phyloP scores from a whole-genome alignment of 2,113 vertebrate species.

The Dromiciops gliroides region DNA sequence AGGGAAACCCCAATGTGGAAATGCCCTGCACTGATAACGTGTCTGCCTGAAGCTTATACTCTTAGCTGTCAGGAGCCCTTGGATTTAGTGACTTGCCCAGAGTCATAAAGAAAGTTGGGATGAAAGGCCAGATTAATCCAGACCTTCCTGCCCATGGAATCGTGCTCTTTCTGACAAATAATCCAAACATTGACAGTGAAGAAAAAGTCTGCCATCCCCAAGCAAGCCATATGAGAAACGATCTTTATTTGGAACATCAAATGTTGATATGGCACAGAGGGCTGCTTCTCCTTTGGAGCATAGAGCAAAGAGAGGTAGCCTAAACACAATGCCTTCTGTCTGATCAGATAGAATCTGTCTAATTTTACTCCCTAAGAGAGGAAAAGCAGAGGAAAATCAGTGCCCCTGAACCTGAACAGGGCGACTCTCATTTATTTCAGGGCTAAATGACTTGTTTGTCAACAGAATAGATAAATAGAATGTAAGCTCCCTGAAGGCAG shows the following conservation, averaged over 20 bases:
- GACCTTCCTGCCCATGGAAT: neutral
- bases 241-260: conserved; percentile 3
- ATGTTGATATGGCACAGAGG: neutral
- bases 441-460: neutral
- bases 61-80: neutral
- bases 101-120: neutral
- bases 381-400: neutral
- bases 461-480: neutral
- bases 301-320: neutral
- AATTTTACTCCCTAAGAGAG: neutral
- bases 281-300: neutral
- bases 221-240: conserved; percentile 28
- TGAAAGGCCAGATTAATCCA: neutral
- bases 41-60: neutral
- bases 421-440: neutral
- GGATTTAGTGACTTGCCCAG: neutral
- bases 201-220: neutral
- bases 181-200: neutral
- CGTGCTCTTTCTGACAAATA: neutral
- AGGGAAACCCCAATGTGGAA: neutral
- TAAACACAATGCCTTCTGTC: neutral
- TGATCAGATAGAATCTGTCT: neutral
- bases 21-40: neutral
- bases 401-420: neutral
- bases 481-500: neutral